These are phyloP conservation scores for Drosophila stalkeri DNA, from an alignment of 2,888 invertebrate genomes.

Conservation along the genomic window DNA sequence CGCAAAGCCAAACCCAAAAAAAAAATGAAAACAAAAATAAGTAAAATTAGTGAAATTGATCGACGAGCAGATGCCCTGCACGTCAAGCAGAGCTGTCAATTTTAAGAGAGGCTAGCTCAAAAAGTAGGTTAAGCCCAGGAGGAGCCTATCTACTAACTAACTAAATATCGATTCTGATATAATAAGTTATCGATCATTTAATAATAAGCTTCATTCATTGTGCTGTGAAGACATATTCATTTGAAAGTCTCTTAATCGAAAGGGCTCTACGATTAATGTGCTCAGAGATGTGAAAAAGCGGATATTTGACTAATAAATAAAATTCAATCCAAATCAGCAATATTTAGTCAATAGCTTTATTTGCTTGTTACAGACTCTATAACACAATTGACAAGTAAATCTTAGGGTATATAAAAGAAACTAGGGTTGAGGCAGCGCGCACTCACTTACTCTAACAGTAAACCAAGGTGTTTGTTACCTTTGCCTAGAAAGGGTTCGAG, in stretches of 20 bases:
- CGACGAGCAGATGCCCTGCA: background rate
- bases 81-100: too few relatives aligned
- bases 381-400: background rate
- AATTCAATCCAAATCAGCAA: background rate
- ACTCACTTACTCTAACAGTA: constrained; percentile 33
- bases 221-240: background rate
- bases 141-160: too few relatives aligned
- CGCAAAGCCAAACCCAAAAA: constrained; percentile 58
- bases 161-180: background rate
- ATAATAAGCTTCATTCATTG: background rate
- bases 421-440: constrained; percentile 11
- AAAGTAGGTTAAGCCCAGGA: too few relatives aligned
- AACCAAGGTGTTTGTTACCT: constrained; percentile 20
- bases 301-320: background rate
- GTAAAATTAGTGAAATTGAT: background rate
- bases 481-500: constrained; percentile 15
- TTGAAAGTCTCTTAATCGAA: background rate
- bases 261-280: background rate
- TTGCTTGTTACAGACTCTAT: background rate
- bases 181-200: background rate
- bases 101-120: background rate
- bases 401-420: background rate
- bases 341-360: background rate
- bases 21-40: constrained; percentile 9
- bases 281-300: background rate